Conservation (phyloP, 2,888 invertebrate genomes). For the Ernsta delagoae region DNA sequence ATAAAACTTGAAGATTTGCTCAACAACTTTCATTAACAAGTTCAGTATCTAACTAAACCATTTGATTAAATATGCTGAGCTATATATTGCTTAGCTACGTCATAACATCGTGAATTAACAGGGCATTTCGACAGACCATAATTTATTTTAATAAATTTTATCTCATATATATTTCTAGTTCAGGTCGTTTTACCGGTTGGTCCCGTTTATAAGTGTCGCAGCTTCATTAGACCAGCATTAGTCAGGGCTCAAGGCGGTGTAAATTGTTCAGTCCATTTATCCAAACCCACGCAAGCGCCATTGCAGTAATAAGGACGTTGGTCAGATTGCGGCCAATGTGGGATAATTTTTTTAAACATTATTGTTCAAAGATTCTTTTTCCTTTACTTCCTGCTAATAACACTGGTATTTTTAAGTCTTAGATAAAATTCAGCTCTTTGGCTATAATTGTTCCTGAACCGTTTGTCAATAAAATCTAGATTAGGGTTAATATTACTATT, state of each 20-base stretch:
- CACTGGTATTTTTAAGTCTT: no score
- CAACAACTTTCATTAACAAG: background rate
- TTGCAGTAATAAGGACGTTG: constrained; percentile 39
- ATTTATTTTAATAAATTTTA: constrained; percentile 30
- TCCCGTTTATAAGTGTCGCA: constrained; percentile 55
- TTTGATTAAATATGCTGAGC: background rate
- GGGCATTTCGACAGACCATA: constrained; percentile 9
- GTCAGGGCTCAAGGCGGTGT: constrained; percentile 62
- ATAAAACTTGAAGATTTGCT: background rate
- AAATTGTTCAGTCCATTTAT: constrained; percentile 70
- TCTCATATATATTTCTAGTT: constrained; percentile 30
- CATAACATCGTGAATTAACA: constrained; percentile 16
- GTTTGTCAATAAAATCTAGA: no score
- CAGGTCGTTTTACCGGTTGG: constrained; percentile 29
- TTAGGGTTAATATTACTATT: no score
- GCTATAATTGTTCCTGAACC: no score
- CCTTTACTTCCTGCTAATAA: no score
- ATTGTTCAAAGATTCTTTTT: background rate
- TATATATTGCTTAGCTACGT: constrained; percentile 13
- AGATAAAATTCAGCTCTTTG: no score
- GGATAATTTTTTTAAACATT: constrained; percentile 12
- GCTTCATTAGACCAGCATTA: constrained; percentile 76
- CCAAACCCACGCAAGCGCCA: constrained; percentile 62
- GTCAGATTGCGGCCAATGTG: constrained; percentile 21
- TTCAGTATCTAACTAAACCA: background rate